These are phyloP conservation scores for Speoplatyrhinus poulsoni DNA, from an alignment of 2,113 vertebrate species.

Conservation along the genomic window DNA sequence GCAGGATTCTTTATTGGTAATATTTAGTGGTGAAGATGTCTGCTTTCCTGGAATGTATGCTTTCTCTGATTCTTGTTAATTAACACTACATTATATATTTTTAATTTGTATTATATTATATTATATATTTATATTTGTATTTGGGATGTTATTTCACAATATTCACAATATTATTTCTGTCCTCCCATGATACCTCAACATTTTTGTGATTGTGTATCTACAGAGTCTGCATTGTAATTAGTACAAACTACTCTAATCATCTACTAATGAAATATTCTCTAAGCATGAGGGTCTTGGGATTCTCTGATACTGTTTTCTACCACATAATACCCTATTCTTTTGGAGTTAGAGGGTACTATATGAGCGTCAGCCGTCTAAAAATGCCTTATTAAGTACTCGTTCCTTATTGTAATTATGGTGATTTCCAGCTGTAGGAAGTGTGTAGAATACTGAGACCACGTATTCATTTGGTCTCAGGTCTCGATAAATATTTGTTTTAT, in stretches of 20 bases:
- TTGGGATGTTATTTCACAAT: no score
- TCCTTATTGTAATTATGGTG: slow-evolving; percentile 2
- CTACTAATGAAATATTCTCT: slow-evolving; percentile 11
- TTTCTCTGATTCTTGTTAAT: not conserved
- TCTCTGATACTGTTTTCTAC: not conserved
- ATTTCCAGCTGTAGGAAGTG: not conserved
- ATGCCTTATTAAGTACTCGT: slow-evolving; percentile 1
- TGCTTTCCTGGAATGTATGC: not conserved
- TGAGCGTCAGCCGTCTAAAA: not conserved
- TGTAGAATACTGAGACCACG: not conserved
- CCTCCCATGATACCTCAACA: not conserved
- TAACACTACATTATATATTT: not conserved
- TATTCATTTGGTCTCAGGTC: not conserved
- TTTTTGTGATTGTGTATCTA: not conserved
- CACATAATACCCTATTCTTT: slow-evolving; percentile 6
- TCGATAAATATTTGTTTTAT: not conserved
- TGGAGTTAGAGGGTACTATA: slow-evolving; percentile 11
- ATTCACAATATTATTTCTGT: not conserved
- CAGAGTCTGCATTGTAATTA: slow-evolving; percentile 24
- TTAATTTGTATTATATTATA: no score
- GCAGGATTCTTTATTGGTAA: not conserved
- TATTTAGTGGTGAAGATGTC: not conserved
- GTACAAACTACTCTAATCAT: slow-evolving; percentile 1
- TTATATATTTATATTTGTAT: not conserved
- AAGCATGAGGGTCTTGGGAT: not conserved